Conservation (phyloP, 1,140 invertebrate genomes). For the Leptinotarsa lineolata region DNA sequence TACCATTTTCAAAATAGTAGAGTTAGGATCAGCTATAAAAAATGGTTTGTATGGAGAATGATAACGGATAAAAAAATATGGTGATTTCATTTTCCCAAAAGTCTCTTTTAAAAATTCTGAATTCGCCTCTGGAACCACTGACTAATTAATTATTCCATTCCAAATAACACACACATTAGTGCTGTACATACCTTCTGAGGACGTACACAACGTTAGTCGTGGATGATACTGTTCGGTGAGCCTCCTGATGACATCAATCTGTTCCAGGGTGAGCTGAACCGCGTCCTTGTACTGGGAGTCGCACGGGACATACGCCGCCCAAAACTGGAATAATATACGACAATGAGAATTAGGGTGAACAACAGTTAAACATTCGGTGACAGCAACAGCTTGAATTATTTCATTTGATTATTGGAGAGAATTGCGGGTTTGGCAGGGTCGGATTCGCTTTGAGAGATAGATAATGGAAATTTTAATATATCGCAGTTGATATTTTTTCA, state of each 20-base stretch:
- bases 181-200: constrained; percentile 65
- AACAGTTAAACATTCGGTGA: background rate
- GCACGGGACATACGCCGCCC: constrained; percentile 88
- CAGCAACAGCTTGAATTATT: constrained; percentile 1
- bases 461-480: no score
- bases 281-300: constrained; percentile 79
- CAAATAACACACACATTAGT: background rate
- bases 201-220: constrained; percentile 68
- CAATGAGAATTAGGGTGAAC: background rate
- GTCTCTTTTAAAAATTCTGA: no score
- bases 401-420: background rate
- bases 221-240: constrained; percentile 71
- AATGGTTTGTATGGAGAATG: no score
- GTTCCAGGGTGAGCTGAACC: constrained; percentile 78
- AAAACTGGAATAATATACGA: constrained; percentile 68
- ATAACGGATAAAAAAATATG: no score
- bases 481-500: no score
- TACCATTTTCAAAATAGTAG: no score
- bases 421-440: background rate
- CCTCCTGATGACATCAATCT: constrained; percentile 80
- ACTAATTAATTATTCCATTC: no score
- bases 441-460: background rate
- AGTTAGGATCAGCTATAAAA: no score
- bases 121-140: no score
- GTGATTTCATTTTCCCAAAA: no score